Evolutionary conservation across 2,888 invertebrate genomes (phyloP).

Genomic region (Sicus ferrugineus): DNA sequence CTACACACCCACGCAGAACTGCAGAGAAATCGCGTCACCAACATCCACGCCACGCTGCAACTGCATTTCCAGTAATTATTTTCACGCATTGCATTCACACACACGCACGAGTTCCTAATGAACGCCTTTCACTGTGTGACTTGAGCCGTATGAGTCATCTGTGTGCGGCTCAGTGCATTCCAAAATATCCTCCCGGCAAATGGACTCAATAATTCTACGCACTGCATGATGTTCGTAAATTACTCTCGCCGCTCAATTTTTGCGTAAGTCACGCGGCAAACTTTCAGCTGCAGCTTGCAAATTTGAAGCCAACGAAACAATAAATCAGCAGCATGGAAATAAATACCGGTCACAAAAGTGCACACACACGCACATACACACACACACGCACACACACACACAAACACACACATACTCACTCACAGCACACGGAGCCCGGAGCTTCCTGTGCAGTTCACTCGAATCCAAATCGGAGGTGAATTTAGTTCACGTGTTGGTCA

Average conservation of each 20-base stretch:
- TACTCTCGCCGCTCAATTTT: neutral
- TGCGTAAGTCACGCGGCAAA: too few species aligned
- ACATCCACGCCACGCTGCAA: too few species aligned
- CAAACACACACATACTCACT: neutral
- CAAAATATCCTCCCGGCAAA: neutral
- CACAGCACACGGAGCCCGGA: neutral
- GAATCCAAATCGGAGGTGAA: neutral
- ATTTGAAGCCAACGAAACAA: neutral
- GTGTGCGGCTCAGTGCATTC: too few species aligned
- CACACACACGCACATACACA: neutral
- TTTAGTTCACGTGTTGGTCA: neutral
- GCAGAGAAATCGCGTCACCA: too few species aligned
- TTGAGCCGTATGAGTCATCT: neutral
- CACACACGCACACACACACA: neutral
- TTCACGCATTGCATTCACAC: too few species aligned
- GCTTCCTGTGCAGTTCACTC: neutral
- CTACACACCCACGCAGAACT: too few species aligned
- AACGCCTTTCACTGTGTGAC: neutral
- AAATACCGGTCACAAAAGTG: neutral
- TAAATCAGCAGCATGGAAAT: neutral
- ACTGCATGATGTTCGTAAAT: neutral
- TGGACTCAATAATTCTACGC: neutral
- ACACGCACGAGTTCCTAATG: neutral
- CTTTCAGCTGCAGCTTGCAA: neutral
- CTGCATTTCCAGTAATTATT: too few species aligned